A percentile compares a stretch with the other conserved stretches of the same genome.
Conservation (phyloP, 2,113 vertebrate genomes). For the Rafetus swinhoei region DNA sequence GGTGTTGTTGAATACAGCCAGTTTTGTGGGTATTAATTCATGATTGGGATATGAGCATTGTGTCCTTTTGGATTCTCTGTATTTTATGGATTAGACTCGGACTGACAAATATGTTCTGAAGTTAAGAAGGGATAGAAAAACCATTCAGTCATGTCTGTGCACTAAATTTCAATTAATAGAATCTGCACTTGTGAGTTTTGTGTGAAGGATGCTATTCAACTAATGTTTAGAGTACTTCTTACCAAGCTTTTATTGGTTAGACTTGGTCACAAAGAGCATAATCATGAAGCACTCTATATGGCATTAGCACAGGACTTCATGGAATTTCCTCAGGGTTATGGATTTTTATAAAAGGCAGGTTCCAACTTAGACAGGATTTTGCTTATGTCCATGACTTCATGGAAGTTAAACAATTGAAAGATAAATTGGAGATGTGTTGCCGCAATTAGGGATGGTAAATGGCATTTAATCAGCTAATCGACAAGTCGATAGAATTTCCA, state of each 20-base stretch:
- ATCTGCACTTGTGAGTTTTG: not conserved
- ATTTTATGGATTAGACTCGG: not conserved
- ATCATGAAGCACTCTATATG: not conserved
- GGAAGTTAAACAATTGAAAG: not conserved
- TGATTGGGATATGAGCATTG: not conserved
- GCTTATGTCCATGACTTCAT: accelerated
- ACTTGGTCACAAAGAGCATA: not conserved
- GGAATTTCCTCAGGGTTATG: not conserved
- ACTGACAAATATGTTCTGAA: not conserved
- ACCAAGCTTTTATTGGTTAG: not conserved
- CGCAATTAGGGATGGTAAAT: too few relatives aligned
- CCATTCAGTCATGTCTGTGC: not conserved
- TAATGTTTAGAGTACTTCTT: not conserved
- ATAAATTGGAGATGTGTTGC: not conserved
- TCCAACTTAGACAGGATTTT: not conserved
- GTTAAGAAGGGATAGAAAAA: not conserved
- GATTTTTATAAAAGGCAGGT: not conserved
- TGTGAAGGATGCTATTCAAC: not conserved
- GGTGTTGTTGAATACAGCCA: not conserved
- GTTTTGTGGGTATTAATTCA: not conserved
- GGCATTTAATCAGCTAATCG: too few relatives aligned
- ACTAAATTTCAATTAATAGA: not conserved
- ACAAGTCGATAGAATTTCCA: too few relatives aligned
- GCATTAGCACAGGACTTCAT: not conserved
- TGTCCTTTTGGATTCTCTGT: not conserved